phyloP scores from a whole-genome alignment of 2,888 invertebrate genomes.

The Coleophora deauratella region DNA sequence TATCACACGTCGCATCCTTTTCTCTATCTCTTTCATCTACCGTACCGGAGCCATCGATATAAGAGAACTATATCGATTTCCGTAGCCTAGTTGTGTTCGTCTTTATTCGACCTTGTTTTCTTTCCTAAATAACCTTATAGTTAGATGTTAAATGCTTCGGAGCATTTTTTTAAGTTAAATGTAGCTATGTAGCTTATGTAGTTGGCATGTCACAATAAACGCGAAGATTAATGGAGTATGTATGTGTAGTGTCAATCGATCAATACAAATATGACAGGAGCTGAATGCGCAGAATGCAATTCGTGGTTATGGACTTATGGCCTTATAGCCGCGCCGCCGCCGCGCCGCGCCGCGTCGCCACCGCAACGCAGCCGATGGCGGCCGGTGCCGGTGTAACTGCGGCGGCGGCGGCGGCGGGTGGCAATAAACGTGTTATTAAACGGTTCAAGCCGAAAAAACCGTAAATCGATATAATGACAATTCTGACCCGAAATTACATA shows the following conservation, averaged over 20 bases:
- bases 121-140: too few relatives aligned
- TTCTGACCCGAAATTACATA: not conserved
- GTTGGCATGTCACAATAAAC: not conserved
- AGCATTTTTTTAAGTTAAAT: not conserved
- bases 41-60: slow-evolving; percentile 15
- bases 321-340: slow-evolving; percentile 12
- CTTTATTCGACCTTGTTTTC: too few relatives aligned
- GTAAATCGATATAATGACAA: not conserved
- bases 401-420: not conserved
- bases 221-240: not conserved
- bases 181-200: not conserved
- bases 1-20: too few relatives aligned
- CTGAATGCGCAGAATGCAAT: not conserved
- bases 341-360: slow-evolving; percentile 7
- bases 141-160: too few relatives aligned
- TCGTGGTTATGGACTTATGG: not conserved
- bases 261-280: not conserved
- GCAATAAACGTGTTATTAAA: not conserved
- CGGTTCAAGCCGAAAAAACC: not conserved
- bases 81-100: not conserved
- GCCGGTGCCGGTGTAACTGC: slow-evolving; percentile 13
- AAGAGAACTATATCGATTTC: slow-evolving; percentile 4
- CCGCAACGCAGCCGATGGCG: slow-evolving; percentile 6
- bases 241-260: not conserved
- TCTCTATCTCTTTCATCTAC: too few relatives aligned